phyloP scores from a whole-genome alignment of 2,888 invertebrate genomes.

The Penaeus monodon region DNA sequence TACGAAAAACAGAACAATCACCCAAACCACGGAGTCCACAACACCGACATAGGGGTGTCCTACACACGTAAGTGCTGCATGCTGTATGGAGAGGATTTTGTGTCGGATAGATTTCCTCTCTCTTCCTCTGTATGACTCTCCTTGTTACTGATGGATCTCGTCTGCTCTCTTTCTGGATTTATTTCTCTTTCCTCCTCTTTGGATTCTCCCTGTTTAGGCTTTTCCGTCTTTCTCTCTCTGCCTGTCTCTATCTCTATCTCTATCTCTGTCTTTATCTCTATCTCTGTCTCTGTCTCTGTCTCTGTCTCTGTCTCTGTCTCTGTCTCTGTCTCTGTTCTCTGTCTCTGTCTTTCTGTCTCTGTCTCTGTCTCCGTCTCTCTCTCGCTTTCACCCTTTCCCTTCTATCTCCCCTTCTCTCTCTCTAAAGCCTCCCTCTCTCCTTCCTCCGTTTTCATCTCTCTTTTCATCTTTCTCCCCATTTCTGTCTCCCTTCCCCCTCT shows the following conservation, averaged over 20 bases:
- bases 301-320: conserved; percentile 8
- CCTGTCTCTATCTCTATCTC: neutral
- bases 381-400: too few species aligned
- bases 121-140: neutral
- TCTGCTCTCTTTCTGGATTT: neutral
- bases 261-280: neutral
- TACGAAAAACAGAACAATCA: conserved; percentile 51
- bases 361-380: too few species aligned
- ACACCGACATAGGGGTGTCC: conserved; percentile 39
- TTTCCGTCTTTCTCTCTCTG: neutral
- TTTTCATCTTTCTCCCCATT: too few species aligned
- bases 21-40: conserved; percentile 37
- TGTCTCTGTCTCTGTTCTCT: neutral
- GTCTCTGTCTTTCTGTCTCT: too few species aligned
- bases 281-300: neutral
- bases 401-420: too few species aligned
- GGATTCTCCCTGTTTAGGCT: neutral
- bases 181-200: neutral
- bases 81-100: neutral
- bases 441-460: too few species aligned
- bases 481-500: too few species aligned
- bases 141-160: neutral
- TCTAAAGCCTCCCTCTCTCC: too few species aligned
- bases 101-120: neutral
- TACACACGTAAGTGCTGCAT: conserved; percentile 33